A percentile compares a stretch with the other conserved stretches of the same genome.
Conservation (phyloP, 2,888 invertebrate genomes). For the Dyspetes luteomarginatus region DNA sequence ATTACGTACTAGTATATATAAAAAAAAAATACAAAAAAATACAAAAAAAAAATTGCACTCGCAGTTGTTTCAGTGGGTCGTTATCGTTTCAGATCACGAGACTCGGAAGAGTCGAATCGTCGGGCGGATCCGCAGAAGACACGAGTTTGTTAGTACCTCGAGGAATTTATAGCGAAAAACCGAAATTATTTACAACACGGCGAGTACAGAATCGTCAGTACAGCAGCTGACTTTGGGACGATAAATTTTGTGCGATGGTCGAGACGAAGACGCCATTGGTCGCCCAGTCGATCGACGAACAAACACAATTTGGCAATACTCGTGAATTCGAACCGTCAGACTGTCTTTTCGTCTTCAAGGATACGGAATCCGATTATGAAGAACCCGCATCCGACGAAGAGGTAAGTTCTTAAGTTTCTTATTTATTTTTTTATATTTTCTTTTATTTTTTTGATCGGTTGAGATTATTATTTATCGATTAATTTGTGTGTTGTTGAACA, state of each 20-base stretch:
- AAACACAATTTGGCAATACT: constrained; percentile 81
- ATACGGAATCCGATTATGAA: constrained; percentile 80
- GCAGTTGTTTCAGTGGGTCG: constrained; percentile 1
- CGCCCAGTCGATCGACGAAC: constrained; percentile 70
- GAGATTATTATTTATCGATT: too few relatives aligned
- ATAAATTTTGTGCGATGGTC: constrained; percentile 73
- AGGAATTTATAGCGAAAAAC: constrained; percentile 26
- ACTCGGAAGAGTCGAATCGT: constrained; percentile 25
- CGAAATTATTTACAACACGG: constrained; percentile 59
- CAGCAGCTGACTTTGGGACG: constrained; percentile 18
- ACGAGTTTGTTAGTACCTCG: constrained; percentile 28
- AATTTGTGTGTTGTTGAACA: too few relatives aligned
- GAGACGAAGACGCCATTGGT: constrained; percentile 69
- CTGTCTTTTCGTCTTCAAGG: constrained; percentile 82
- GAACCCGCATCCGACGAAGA: constrained; percentile 79
- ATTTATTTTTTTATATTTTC: too few relatives aligned
- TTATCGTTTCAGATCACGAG: constrained; percentile 66
- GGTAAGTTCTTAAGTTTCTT: too few relatives aligned
- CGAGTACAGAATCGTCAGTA: constrained; percentile 12
- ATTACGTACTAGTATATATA: constrained; percentile 35
- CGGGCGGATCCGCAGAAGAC: constrained; percentile 12
- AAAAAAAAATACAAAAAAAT: neutral
- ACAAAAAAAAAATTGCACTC: too few relatives aligned
- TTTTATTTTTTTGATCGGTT: too few relatives aligned
- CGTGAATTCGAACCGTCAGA: constrained; percentile 79